A percentile compares a stretch with the other conserved stretches of the same genome.
Conservation (phyloP, 2,113 vertebrate genomes). For the human region DNA sequence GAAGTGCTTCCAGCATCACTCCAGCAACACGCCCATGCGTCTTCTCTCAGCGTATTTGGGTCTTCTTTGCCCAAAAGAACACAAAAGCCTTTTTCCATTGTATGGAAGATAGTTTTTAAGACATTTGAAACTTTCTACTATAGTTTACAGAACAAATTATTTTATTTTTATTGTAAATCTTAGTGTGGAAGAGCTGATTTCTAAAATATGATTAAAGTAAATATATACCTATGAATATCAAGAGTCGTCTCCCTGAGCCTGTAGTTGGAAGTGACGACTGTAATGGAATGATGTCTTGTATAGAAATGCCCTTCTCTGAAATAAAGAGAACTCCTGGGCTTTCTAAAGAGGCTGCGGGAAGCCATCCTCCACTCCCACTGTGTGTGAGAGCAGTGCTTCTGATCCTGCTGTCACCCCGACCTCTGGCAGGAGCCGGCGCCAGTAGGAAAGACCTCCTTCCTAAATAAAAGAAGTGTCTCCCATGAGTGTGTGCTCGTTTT, state of each 20-base stretch:
- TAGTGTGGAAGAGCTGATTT: slow-evolving; percentile 72
- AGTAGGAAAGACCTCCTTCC: not conserved
- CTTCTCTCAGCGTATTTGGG: slow-evolving; percentile 38
- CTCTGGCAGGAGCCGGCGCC: not conserved
- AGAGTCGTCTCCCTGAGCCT: not conserved
- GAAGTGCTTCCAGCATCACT: slow-evolving; percentile 61
- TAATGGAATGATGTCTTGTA: accelerated
- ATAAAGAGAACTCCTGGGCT: not conserved
- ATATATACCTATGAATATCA: not conserved
- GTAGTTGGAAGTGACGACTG: accelerated
- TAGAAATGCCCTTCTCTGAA: not conserved
- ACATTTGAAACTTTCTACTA: slow-evolving; percentile 77
- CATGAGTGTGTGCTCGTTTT: accelerated
- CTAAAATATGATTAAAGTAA: slow-evolving; percentile 58
- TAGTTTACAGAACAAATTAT: slow-evolving; percentile 75
- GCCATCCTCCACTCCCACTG: accelerated
- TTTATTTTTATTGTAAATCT: slow-evolving; percentile 84
- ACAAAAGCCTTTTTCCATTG: slow-evolving; percentile 82
- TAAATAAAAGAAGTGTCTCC: slow-evolving; percentile 61
- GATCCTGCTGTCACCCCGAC: not conserved
- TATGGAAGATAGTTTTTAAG: slow-evolving; percentile 82
- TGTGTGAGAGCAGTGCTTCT: not conserved
- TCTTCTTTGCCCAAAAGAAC: slow-evolving; percentile 64
- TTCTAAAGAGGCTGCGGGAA: not conserved
- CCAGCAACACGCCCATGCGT: not conserved